Base-by-base conservation (phyloP, 2,888 invertebrate genomes). In the Serrognathus titanus region DNA sequence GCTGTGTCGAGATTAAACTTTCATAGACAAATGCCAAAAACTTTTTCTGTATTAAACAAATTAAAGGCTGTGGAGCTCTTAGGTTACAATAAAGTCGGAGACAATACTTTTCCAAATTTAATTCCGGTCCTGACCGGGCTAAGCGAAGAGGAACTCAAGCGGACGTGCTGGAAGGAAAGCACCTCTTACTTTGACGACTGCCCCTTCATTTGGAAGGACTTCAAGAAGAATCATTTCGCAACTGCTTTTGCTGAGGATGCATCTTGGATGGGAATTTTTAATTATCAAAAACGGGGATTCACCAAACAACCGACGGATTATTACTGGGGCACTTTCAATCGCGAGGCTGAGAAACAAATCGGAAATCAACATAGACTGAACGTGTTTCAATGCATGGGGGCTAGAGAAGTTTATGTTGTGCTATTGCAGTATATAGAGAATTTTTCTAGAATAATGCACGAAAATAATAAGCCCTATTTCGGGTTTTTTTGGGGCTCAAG, bases 31-130 rank as follows among this genome's bases (percentile, higher is more conserved):
- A 89, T 95, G 89, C 89, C 89, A 0, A 82, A 81, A 68, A 91
- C 92, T 0, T 77, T 83, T 12, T 73, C 80, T 2, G 84, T 81
- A 64, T 78, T 93, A 50, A 79, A 82, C 56, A 60, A 72, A 47
- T 78, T 90, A 58, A 82, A 82, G 10, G 87, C 88, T 39, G 82
- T 91, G 50, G 93, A 93, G 72, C 81, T 97, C 72, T 76, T 88
- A 63, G 97, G 96, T 4, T 95, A 93, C 75, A 94, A 92, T 72
- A 97, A 96, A 82, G 90, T 97, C 7, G 97, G 87, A 2, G 96
- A 96, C 75, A 97, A 96, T 75, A 96, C 96, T 0, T 95, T 91
- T 73, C 94, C 94, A 0, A 97, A 97, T 75, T 74, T 97, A 57
- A 84, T 90, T 6, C 90, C 96, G 0, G 82, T 92, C 60, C 78